Percentiles rank a stretch among this genome's conserved stretches.
Conservation (phyloP, 2,888 invertebrate species). For the Phorcus lineatus region DNA sequence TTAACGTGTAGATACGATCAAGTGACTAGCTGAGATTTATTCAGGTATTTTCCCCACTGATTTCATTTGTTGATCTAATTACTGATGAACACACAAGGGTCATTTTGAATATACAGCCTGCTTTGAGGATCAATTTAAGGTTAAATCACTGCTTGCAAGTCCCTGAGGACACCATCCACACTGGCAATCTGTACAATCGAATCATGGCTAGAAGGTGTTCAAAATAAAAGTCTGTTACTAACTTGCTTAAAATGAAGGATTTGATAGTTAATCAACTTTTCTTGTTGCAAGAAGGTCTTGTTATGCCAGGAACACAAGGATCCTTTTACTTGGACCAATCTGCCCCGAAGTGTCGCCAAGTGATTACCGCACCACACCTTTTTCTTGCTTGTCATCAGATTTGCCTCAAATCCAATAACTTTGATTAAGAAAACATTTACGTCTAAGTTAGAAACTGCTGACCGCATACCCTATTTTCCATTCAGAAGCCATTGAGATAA, state of each 20-base stretch:
- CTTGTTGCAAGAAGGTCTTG: not conserved
- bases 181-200: not conserved
- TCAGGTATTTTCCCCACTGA: not conserved
- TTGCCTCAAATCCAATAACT: not conserved
- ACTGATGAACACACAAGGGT: slow-evolving; percentile 6
- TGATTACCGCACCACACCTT: not conserved
- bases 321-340: not conserved
- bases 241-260: slow-evolving; percentile 12
- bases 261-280: slow-evolving; percentile 10
- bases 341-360: not conserved
- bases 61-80: slow-evolving; percentile 16
- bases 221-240: slow-evolving; percentile 18
- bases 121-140: not conserved
- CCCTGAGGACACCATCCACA: not conserved
- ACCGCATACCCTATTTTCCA: not conserved
- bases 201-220: not conserved
- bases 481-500: not conserved
- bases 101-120: slow-evolving; percentile 9
- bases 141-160: not conserved
- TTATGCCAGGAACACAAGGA: slow-evolving; percentile 1
- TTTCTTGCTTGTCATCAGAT: not conserved
- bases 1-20: not conserved
- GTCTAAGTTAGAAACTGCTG: not conserved
- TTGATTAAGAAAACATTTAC: slow-evolving; percentile 12
- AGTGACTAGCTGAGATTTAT: not conserved